Conservation (phyloP, 2,888 invertebrate species). For the Sicus ferrugineus region DNA sequence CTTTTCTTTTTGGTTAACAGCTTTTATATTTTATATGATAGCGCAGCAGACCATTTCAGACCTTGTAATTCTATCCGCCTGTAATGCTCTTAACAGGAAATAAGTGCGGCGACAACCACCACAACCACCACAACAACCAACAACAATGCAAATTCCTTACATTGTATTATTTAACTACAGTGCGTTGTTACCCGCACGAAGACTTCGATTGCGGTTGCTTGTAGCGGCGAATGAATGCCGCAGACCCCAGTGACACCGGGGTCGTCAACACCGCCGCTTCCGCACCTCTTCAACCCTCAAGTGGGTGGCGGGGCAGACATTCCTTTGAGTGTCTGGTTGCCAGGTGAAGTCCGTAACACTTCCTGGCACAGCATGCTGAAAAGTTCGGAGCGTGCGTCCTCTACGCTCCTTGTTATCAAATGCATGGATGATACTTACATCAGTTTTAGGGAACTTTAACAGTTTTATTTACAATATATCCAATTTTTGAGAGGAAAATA, state of each 20-base stretch:
- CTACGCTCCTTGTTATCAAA: too few relatives aligned
- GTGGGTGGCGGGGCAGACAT: background rate
- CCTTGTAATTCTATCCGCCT: background rate
- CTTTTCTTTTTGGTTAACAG: too few relatives aligned
- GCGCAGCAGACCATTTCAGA: too few relatives aligned
- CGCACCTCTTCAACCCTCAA: background rate
- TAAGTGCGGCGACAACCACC: background rate
- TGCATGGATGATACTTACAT: too few relatives aligned
- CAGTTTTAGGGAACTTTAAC: too few relatives aligned
- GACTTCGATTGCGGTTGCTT: background rate
- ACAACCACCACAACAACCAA: background rate
- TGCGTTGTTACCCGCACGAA: background rate
- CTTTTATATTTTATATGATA: too few relatives aligned
- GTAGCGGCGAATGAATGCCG: background rate
- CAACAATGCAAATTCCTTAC: background rate
- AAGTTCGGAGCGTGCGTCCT: too few relatives aligned
- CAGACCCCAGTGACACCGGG: background rate
- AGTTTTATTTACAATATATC: background rate
- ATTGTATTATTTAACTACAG: background rate
- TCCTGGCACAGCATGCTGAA: too few relatives aligned
- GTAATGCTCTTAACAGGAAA: background rate
- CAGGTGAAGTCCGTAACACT: slow-evolving; percentile 1
- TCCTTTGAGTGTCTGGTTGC: background rate
- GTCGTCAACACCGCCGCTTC: background rate
- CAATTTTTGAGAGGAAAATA: background rate